phyloP scores from a whole-genome alignment of 2,113 vertebrate species.

The Naja naja region DNA sequence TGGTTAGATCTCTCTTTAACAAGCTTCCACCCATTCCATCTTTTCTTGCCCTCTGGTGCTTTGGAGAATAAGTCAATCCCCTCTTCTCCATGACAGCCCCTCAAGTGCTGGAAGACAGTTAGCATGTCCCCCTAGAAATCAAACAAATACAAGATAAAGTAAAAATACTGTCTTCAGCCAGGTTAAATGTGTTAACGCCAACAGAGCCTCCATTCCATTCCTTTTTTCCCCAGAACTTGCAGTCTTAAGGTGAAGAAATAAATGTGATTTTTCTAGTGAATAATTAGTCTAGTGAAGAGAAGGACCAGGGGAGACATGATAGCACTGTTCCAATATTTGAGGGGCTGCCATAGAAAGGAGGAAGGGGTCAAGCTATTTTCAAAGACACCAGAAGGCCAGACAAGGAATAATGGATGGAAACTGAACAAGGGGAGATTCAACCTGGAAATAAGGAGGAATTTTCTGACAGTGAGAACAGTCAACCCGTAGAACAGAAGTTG shows the following conservation, averaged over 20 bases:
- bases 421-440: no score
- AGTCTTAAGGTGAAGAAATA: not conserved
- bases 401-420: no score
- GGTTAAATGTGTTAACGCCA: not conserved
- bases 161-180: not conserved
- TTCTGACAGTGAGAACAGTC: no score
- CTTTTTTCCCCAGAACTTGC: not conserved
- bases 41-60: not conserved
- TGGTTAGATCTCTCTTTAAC: not conserved
- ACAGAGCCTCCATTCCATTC: not conserved
- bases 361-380: no score
- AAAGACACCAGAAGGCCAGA: no score
- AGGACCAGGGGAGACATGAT: no score
- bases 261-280: not conserved
- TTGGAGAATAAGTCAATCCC: not conserved
- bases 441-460: no score
- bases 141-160: not conserved
- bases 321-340: no score
- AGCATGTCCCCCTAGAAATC: not conserved
- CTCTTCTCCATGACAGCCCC: not conserved
- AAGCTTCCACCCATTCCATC: not conserved
- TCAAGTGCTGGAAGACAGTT: not conserved
- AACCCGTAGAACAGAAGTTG: no score
- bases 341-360: no score
- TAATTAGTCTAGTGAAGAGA: no score